Base-by-base conservation (phyloP, 2,888 invertebrate species). In the Pseudococcus viburni region DNA sequence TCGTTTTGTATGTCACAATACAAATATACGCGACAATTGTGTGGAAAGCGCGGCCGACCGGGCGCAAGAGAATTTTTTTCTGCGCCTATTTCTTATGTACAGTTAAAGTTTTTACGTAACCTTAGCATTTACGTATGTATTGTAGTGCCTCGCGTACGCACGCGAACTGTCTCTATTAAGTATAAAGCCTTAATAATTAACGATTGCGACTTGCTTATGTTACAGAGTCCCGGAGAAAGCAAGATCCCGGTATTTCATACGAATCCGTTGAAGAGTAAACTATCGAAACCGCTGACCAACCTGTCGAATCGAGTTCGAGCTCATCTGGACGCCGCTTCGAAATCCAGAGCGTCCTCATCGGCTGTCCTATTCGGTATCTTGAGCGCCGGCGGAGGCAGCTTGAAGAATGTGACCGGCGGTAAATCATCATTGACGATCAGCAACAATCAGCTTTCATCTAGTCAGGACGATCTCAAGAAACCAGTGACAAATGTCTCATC, bases 301-400 rank as follows among this genome's bases (percentile, higher is more conserved):
- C 90, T 90, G 26, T 90, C 90, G 77, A 90, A 89, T 90, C 90
- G 90, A 84, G 90, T 91, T 15, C 90, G 90, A 22, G 90, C 90
- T 17, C 90, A 90, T 89, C 89, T 90, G 11, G 89, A 90, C 68
- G 89, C 90, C 9, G 89, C 89, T 5, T 89, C 89, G 88, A 88
- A 89, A 46, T 85, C 89, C 59, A 89, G 90, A 19, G 87, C 89
- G 8, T 86, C 90, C 11, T 64, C 86, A 3, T 89, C 89, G 33
- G 86, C 86, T 85, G 64, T 64, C 22, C 33, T 89, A n/a, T 89
- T 89, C 17, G 89, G 89, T n/a, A 87, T 89, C 33, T 80, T 89
- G 39, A 89, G 80, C 85, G 88, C 84, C 68, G 85, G 89, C 51
- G 51, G 92, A 90, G 93, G 92, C 91, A 93, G 39, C 22, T n/a